Percentiles rank a stretch among this genome's conserved stretches.
phyloP scores from a whole-genome alignment of 1,140 invertebrate species.

The Stratiolaelaps scimitus region DNA sequence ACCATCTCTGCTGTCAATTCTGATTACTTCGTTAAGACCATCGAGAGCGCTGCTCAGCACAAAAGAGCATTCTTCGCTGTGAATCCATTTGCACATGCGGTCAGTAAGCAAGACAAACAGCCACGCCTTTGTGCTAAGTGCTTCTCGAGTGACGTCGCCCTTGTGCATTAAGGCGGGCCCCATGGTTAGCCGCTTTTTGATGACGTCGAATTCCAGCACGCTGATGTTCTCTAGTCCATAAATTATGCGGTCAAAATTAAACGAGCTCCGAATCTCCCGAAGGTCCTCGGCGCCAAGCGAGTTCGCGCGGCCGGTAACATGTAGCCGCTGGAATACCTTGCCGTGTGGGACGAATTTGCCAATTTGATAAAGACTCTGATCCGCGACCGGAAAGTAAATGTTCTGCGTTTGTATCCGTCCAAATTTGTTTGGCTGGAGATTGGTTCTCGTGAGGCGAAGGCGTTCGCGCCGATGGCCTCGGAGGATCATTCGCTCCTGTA shows the following conservation, averaged over 20 bases:
- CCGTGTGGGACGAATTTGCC: slow-evolving; percentile 7
- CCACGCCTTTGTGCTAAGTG: background rate
- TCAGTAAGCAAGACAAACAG: slow-evolving; percentile 13
- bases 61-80: slow-evolving; percentile 14
- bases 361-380: slow-evolving; percentile 25
- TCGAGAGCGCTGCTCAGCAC: slow-evolving; percentile 14
- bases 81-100: slow-evolving; percentile 24
- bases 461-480: background rate
- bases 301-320: background rate
- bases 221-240: slow-evolving; percentile 18
- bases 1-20: background rate
- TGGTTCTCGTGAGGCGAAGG: background rate
- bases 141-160: background rate
- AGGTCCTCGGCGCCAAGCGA: background rate
- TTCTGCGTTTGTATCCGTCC: slow-evolving; percentile 19
- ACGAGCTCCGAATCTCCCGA: slow-evolving; percentile 1
- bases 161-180: background rate
- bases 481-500: slow-evolving; percentile 18
- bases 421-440: slow-evolving; percentile 17
- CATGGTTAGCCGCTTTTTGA: background rate
- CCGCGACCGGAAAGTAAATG: slow-evolving; percentile 10
- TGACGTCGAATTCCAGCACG: slow-evolving; percentile 1
- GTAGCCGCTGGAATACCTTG: background rate
- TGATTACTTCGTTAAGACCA: slow-evolving; percentile 1
- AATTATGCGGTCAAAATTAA: slow-evolving; percentile 9